Conservation (phyloP, 23 tunicate genomes). For the Halocynthia roretzi region DNA sequence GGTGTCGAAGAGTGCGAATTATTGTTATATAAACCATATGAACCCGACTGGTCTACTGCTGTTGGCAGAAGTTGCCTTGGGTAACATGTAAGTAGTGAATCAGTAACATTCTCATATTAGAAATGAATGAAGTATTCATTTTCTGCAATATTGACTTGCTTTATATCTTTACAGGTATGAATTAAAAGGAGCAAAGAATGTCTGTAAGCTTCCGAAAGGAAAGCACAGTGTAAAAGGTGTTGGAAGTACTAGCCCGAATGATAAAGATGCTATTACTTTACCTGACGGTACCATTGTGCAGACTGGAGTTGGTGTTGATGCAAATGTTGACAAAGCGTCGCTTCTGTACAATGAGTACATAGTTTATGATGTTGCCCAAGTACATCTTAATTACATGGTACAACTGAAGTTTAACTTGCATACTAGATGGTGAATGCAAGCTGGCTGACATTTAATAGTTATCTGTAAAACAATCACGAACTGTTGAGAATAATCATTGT, state of each 20-base stretch:
- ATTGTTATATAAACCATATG: constrained; percentile 51
- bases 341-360: constrained; percentile 95
- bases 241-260: constrained; percentile 70
- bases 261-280: constrained; percentile 26
- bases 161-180: constrained; percentile 51
- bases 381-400: constrained; percentile 76
- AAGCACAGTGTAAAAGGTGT: constrained; percentile 94
- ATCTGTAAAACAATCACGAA: not conserved
- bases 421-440: constrained; percentile 43
- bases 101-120: not conserved
- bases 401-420: constrained; percentile 67
- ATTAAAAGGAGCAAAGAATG: constrained; percentile 41
- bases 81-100: constrained; percentile 63
- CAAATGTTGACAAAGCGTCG: constrained; percentile 29
- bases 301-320: constrained; percentile 48
- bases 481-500: not conserved
- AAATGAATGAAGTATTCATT: not conserved
- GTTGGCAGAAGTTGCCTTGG: constrained; percentile 96
- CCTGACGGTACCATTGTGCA: constrained; percentile 45
- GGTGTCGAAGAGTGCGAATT: constrained; percentile 98
- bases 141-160: not conserved
- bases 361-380: constrained; percentile 97
- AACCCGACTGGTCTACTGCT: constrained; percentile 53
- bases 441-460: too few species aligned
- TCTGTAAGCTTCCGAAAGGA: constrained; percentile 80